Evolutionary conservation across 2,797 vertebrate genomes (phyloP), one percentile per base, ranked within the genome.

Genomic region (Arrhamphus sclerolepis): DNA sequence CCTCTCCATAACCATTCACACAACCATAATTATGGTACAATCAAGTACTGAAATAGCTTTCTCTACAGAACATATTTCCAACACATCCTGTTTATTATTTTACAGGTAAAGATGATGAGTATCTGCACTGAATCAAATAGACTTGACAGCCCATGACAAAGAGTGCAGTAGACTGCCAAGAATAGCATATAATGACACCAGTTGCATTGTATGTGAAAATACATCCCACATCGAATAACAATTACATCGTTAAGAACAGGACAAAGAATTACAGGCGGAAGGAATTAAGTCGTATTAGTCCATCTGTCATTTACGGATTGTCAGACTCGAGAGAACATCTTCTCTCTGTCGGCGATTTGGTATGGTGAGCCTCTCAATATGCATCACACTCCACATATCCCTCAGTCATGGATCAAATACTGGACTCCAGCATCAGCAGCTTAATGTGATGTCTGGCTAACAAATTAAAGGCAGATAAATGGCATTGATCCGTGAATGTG

Each of bases 251-350:
- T 76, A 67, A 75, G 72, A 77, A 59, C 26, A 29, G 68, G 61
- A 82, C 72, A 77, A 80, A 73, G 69, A 78, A 70, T 83, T 75
- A 69, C 80, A 83, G 77, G 84, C 78, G 20, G 76, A 56, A 40
- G 71, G 83, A 87, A 83, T 87, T 84, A 87, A 87, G 83, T 76
- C 46, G 53, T 56, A 86, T 86, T 85, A 86, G 81, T 81, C 81
- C 85, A 82, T 89, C 87, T 87, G 84, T 82, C 80, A 80, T 69
- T 75, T 78, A 53, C 7, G 66, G 67, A 55, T 56, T 69, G 70
- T 86, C 79, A 66, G 71, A 75, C 81, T 68, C 76, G 0, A 21
- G 66, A 78, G 82, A 70, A 56, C 66, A 31, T 80, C 72, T 72
- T 77, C 56, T 84, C 72, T 84, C 80, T 76, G 72, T 57, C 68